phyloP scores from a whole-genome alignment of 2,888 invertebrate species.

The Danaus chrysippus region DNA sequence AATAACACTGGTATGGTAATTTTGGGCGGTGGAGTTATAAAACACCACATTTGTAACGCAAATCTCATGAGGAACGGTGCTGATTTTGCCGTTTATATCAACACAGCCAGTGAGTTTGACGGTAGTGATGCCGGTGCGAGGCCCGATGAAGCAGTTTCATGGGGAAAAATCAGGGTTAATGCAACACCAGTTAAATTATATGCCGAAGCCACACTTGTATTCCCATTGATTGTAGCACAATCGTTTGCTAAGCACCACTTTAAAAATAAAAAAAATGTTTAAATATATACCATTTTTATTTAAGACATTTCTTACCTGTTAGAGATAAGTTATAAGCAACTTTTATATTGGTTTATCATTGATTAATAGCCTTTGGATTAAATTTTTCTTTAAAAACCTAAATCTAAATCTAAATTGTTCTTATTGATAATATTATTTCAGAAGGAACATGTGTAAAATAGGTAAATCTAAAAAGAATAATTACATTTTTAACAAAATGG shows the following conservation, averaged over 20 bases:
- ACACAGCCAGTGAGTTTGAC: constrained; percentile 97
- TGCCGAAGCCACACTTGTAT: constrained; percentile 95
- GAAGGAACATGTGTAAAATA: too few relatives aligned
- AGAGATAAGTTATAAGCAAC: too few relatives aligned
- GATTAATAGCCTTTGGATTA: too few relatives aligned
- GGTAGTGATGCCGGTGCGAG: constrained; percentile 98
- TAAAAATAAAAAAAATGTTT: constrained; percentile 75
- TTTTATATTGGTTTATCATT: too few relatives aligned
- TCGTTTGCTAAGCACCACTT: constrained; percentile 91
- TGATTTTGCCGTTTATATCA: constrained; percentile 96
- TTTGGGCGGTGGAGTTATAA: constrained; percentile 96
- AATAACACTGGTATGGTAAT: constrained; percentile 97
- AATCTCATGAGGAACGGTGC: constrained; percentile 99
- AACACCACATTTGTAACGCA: constrained; percentile 99
- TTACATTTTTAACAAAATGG: too few relatives aligned
- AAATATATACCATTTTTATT: constrained; percentile 29
- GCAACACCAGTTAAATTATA: constrained; percentile 95
- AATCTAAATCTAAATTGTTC: too few relatives aligned
- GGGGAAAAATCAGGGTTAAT: constrained; percentile 97
- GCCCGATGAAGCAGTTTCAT: constrained; percentile 99
- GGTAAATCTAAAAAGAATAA: too few relatives aligned
- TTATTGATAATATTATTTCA: too few relatives aligned
- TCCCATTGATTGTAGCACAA: constrained; percentile 96
- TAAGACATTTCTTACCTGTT: too few relatives aligned
- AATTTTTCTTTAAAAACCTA: too few relatives aligned